Evolutionary conservation across 1,140 invertebrate species (phyloP), one percentile per base, ranked within the genome.

Genomic region (Drosophila subpulchrella): DNA sequence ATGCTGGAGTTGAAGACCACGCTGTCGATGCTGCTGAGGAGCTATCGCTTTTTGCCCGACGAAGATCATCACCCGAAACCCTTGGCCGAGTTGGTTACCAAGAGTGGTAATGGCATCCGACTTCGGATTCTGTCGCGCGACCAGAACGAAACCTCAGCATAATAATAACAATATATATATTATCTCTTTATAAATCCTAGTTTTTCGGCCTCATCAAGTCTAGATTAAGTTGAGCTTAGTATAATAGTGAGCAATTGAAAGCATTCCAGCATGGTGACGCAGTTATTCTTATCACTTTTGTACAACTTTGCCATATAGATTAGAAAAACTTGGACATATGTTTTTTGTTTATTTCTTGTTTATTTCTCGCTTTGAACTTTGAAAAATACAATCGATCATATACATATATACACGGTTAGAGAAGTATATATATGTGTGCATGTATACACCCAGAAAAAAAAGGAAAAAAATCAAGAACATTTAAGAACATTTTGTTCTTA

Each of bases 1-100:
- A 92, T 93, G 78, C 75, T 93, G 47, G 92, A 93, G 61, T 72
- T 93, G n/a, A 94, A 94, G 77, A 90, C 80, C 15, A 73, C 92
- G 0, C 54, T 93, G 5, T 92, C 92, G 0, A 90, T 91, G 57
- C 58, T 93, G 2, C 55, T 93, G 41, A 73, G 93, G 5, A 86
- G 83, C 30, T 93, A 83, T 75, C 90, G 91, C 63, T 70, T 93
- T 36, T 51, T 92, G 74, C 91, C 92, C 0, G 89, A 67, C 10
- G 81, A 67, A 13, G 66, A 74, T 11, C 84, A 91, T 54, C 66
- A 73, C 27, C 80, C 92, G 0, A 56, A 72, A 17, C 72, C 91
- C 0, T 50, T 90, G 39, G 84, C 90, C 15, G 93, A 93, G 59
- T 61, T 92, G 30, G 85, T 93, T 12, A 81, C 91, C 66, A 93